Evolutionary conservation across 2,797 vertebrate genomes (phyloP), one percentile per base, ranked within the genome.

Genomic region (Clarias pachynema): DNA sequence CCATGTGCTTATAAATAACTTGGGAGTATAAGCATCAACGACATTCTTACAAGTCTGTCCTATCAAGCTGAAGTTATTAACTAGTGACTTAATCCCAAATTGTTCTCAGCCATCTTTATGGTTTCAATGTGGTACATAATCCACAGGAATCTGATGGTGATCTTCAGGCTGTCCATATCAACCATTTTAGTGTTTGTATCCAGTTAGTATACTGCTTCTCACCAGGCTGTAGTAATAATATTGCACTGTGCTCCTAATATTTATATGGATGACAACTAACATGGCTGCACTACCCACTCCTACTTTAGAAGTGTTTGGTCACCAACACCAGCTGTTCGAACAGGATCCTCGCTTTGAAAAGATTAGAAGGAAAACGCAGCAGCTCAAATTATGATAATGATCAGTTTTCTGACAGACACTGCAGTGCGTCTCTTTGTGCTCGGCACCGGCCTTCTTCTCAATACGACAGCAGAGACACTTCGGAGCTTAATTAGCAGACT

Each of bases 401-500:
- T 31, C 63, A 66, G 66, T 81, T 65, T 66, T 66, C 40, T 66
- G 79, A 80, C 60, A 63, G 60, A 53, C 40, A 53, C 62, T 5
- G 40, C 79, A 22, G 62, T 26, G 40, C 40, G 62, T 81, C 79
- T 81, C 79, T 81, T 81, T 81, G 79, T 81, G n/a, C 62, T 53
- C 24, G 1, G 57, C 18, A 2, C 74, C 22, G 74, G 29, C 29
- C 56, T 59, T 59, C 37, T 24, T 79, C 24, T 26, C 34, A 18
- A 26, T 26, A 6, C 29, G 40, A 65, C 15, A 20, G n/a, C 2
- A 1, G 62, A 53, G 18, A 66, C 62, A 81, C 79, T 81, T 81
- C 62, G 53, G 26, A 22, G 79, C 79, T 81, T 81, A 65, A 37
- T 82, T 75, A 85, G 81, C 60, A 24, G 29, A 57, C 24, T 63